Conservation (phyloP, 2,888 invertebrate species). For the Chrysomela aeneicollis region DNA sequence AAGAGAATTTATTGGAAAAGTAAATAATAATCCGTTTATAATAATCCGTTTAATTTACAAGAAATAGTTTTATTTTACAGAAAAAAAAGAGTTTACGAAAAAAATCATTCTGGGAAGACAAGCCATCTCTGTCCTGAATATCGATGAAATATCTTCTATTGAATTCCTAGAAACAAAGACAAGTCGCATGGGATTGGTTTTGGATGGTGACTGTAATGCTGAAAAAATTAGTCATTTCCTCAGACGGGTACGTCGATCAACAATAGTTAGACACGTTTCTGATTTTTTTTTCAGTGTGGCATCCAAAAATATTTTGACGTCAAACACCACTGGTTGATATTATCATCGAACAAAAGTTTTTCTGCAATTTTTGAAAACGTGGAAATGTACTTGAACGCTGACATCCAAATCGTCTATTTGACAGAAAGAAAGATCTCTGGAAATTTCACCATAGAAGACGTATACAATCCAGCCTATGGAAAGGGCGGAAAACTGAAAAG, state of each 20-base stretch:
- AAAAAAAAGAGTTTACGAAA: slow-evolving; percentile 22
- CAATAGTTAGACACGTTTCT: not conserved
- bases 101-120: slow-evolving; percentile 24
- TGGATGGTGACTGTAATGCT: slow-evolving; percentile 46
- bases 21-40: too few species aligned
- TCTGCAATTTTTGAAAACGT: slow-evolving; percentile 40
- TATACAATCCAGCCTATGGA: slow-evolving; percentile 47
- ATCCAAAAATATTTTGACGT: slow-evolving; percentile 41
- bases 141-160: slow-evolving; percentile 17
- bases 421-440: slow-evolving; percentile 2
- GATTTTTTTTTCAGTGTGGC: slow-evolving; percentile 42
- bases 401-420: slow-evolving; percentile 43
- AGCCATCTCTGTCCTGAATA: slow-evolving; percentile 30
- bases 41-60: too few species aligned
- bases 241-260: slow-evolving; percentile 35
- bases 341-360: slow-evolving; percentile 32
- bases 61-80: too few species aligned
- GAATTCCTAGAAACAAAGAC: slow-evolving; percentile 32
- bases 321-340: slow-evolving; percentile 49
- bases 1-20: too few species aligned
- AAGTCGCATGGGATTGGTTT: slow-evolving; percentile 43
- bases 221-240: slow-evolving; percentile 35
- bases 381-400: slow-evolving; percentile 45
- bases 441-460: slow-evolving; percentile 39
- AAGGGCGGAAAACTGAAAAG: slow-evolving; percentile 44